Conservation (phyloP, 2,888 invertebrate species). For the Caenorhabditis sinica region DNA sequence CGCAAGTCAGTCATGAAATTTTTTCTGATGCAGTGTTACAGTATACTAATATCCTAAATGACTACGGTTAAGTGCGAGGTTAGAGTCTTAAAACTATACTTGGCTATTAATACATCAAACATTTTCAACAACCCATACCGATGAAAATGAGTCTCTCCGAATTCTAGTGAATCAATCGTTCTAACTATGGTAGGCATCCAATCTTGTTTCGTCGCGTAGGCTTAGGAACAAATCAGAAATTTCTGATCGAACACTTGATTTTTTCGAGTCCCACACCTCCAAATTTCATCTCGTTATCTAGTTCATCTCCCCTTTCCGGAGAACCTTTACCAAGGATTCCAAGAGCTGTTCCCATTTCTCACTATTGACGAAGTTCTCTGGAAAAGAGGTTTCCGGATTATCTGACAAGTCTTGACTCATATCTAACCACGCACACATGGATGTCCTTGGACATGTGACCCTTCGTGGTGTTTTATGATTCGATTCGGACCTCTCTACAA, state of each 20-base stretch:
- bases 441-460: constrained; percentile 15
- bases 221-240: background rate
- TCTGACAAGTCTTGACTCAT: constrained; percentile 12
- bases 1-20: no score
- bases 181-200: no score
- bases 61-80: no score
- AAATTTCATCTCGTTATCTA: background rate
- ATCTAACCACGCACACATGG: constrained; percentile 3
- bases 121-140: no score
- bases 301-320: background rate
- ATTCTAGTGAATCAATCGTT: no score
- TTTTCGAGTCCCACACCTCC: background rate
- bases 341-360: background rate
- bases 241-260: background rate
- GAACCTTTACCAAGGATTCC: background rate
- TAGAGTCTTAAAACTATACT: no score
- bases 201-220: no score
- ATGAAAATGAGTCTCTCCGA: no score
- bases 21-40: no score
- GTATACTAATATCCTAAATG: no score
- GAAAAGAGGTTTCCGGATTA: constrained; percentile 4
- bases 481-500: constrained; percentile 9
- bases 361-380: background rate
- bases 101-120: no score
- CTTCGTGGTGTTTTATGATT: constrained; percentile 17